These are phyloP conservation scores for Aethina tumida DNA, from an alignment of 1,140 invertebrate species.

Conservation along the genomic window DNA sequence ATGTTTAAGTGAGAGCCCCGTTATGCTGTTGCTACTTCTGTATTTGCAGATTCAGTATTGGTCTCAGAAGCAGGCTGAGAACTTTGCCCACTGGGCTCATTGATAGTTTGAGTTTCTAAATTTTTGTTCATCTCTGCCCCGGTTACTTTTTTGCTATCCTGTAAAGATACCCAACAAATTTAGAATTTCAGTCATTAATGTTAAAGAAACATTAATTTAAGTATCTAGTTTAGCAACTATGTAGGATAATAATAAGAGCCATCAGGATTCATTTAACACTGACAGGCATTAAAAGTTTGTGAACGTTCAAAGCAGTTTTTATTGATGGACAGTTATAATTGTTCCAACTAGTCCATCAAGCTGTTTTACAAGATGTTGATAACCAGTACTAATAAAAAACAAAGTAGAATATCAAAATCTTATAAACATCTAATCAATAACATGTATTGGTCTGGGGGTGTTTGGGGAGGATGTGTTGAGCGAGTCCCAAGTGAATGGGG, in stretches of 20 bases:
- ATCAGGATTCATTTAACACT: slow-evolving; percentile 1
- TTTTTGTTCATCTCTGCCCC: slow-evolving; percentile 33
- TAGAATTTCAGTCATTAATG: slow-evolving; percentile 8
- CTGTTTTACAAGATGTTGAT: neutral
- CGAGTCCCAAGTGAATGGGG: slow-evolving; percentile 11
- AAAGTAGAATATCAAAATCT: no score
- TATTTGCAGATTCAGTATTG: slow-evolving; percentile 23
- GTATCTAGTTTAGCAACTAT: slow-evolving; percentile 8
- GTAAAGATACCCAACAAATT: slow-evolving; percentile 34
- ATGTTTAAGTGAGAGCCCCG: slow-evolving; percentile 14
- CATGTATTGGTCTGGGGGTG: no score
- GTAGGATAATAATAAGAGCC: neutral
- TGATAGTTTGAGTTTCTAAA: slow-evolving; percentile 23
- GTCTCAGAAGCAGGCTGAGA: slow-evolving; percentile 24
- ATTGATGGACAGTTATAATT: neutral
- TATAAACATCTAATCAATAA: no score
- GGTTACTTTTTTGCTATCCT: slow-evolving; percentile 33
- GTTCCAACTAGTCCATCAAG: slow-evolving; percentile 1
- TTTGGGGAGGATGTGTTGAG: no score
- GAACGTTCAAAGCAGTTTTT: neutral
- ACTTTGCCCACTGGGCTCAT: slow-evolving; percentile 18
- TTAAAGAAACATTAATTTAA: slow-evolving; percentile 16
- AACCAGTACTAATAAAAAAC: no score
- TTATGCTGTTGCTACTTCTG: slow-evolving; percentile 24
- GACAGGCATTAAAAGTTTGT: neutral